Conservation (phyloP, 2,113 vertebrate genomes). For the Trogon melanurus region DNA sequence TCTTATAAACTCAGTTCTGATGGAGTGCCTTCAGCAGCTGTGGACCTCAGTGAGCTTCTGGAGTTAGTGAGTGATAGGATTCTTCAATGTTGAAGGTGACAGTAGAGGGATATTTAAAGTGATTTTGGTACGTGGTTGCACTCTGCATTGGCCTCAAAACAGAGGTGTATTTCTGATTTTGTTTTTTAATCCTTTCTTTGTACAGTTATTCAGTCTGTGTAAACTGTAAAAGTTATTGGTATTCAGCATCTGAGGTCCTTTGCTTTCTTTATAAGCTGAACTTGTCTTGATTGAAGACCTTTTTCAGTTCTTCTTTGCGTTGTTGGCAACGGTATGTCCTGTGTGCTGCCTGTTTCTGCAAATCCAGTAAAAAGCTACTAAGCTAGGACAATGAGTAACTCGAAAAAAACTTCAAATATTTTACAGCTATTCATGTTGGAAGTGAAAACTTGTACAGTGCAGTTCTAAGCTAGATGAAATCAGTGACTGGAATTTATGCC, state of each 20-base stretch:
- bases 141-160: background rate
- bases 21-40: background rate
- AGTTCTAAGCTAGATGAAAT: background rate
- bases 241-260: background rate
- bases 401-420: background rate
- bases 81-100: background rate
- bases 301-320: background rate
- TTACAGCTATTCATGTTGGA: background rate
- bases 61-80: background rate
- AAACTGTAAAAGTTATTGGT: background rate
- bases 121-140: background rate
- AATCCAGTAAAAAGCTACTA: background rate
- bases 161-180: background rate
- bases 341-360: background rate
- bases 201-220: background rate
- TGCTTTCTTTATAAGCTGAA: background rate
- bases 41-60: background rate
- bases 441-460: background rate
- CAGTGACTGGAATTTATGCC: background rate
- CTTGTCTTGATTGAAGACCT: background rate
- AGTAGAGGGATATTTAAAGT: background rate
- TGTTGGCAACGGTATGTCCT: background rate
- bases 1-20: slow-evolving; percentile 30
- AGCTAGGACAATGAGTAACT: background rate
- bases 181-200: background rate